Conservation (phyloP, 2,888 invertebrate genomes). For the Trichopoda pennipes region DNA sequence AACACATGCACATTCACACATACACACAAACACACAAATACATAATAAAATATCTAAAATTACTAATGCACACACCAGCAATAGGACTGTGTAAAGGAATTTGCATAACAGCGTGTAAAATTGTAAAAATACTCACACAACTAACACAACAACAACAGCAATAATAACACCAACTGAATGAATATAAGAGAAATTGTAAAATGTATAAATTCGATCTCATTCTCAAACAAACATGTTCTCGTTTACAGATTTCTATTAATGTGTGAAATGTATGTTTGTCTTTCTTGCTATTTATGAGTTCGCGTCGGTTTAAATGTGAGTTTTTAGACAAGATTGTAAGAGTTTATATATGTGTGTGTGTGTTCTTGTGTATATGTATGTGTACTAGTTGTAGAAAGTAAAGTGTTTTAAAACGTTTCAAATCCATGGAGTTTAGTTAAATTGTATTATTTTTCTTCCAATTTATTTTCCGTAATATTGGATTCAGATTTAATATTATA, state of each 20-base stretch:
- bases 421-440: slow-evolving; percentile 57
- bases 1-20: background rate
- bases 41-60: background rate
- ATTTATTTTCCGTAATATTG: background rate
- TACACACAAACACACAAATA: background rate
- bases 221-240: slow-evolving; percentile 12
- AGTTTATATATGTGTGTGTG: background rate
- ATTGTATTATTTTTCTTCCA: slow-evolving; percentile 20
- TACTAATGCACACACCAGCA: slow-evolving; percentile 2
- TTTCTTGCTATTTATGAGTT: slow-evolving; percentile 7
- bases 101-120: slow-evolving; percentile 65
- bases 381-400: slow-evolving; percentile 39
- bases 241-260: slow-evolving; percentile 5
- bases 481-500: slow-evolving; percentile 7
- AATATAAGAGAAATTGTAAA: slow-evolving; percentile 6
- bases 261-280: background rate
- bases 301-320: background rate
- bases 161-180: too few relatives aligned
- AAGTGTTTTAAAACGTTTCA: slow-evolving; percentile 55
- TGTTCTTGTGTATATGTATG: background rate
- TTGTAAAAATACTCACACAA: slow-evolving; percentile 32
- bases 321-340: background rate
- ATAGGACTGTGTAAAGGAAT: slow-evolving; percentile 24
- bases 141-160: background rate
- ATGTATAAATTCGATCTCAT: slow-evolving; percentile 47